Evolutionary conservation across 2,888 invertebrate genomes (phyloP), one percentile per base, ranked within the genome.

Genomic region (Napeogenes inachia): DNA sequence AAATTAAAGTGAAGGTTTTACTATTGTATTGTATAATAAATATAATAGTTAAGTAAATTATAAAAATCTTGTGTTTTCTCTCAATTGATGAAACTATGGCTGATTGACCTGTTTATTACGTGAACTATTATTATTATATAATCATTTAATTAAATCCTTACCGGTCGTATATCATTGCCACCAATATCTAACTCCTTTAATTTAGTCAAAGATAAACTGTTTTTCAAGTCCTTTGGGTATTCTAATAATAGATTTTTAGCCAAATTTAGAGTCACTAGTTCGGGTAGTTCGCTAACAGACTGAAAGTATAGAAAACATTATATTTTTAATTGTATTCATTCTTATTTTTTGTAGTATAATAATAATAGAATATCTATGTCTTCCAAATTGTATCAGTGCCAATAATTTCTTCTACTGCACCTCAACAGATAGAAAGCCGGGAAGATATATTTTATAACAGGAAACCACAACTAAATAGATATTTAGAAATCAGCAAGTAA

Each of bases 131-230:
- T 5, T 10, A 30, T 30, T 21, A 21, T 6, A 5, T 50, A 21
- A 8, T 21, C 4, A 30, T 8, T 50, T 30, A 12, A 4, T 50
- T 50, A n/a, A 4, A 6, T 30, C 12, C 70, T 77, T 83, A 89
- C 89, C 76, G 83, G 80, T 79, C 86, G 80, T 76, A 89, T 85
- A 58, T 89, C 88, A 68, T 92, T 92, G 65, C 86, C 87, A 64
- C 88, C 85, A 59, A 92, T 78, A 70, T 91, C 84, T 33, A 92
- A 71, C 69, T 85, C 85, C 73, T 83, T 76, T 61, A 92, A 73
- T 68, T 88, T 84, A 12, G 76, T 84, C 61, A 82, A 69, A 32
- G 75, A 77, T 60, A 85, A 85, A 75, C 82, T 80, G 64, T 84
- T 91, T 70, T 84, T 85, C 63, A 89, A 78, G 70, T 91, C 91